phyloP scores from a whole-genome alignment of 1,140 invertebrate genomes.

The Paraescarpia echinospica region DNA sequence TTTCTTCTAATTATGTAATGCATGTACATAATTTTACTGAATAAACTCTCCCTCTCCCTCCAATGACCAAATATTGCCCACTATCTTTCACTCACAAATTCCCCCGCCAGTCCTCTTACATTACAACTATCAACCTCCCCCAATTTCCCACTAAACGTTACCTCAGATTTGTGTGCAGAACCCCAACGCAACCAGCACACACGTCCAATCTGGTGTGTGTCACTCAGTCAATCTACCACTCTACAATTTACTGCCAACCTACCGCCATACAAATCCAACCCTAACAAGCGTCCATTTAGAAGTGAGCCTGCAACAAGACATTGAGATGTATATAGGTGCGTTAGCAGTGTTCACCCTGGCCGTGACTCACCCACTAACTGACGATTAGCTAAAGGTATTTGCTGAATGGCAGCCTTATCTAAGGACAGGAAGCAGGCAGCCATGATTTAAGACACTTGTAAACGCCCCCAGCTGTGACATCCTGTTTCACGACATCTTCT shows the following conservation, averaged over 20 bases:
- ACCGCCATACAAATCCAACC: background rate
- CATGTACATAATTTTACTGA: too few relatives aligned
- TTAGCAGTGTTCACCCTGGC: background rate
- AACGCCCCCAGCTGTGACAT: background rate
- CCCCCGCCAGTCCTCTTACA: too few relatives aligned
- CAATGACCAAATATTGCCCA: too few relatives aligned
- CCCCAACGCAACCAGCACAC: background rate
- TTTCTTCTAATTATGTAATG: too few relatives aligned
- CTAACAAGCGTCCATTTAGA: background rate
- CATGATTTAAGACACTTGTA: background rate
- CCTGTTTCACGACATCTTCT: background rate
- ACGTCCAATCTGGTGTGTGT: background rate
- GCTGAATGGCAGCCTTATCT: background rate
- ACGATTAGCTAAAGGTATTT: background rate
- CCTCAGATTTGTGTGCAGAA: background rate
- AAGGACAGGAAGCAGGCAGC: background rate
- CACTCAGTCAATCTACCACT: background rate
- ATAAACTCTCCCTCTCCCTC: too few relatives aligned
- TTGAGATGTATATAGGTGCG: background rate
- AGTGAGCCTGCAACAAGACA: background rate
- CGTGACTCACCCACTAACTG: background rate
- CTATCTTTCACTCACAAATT: too few relatives aligned
- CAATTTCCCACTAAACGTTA: background rate
- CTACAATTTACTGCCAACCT: background rate
- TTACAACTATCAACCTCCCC: too few relatives aligned